Base-by-base conservation (phyloP, 1,140 invertebrate genomes). In the Atopsyche davidsoni region DNA sequence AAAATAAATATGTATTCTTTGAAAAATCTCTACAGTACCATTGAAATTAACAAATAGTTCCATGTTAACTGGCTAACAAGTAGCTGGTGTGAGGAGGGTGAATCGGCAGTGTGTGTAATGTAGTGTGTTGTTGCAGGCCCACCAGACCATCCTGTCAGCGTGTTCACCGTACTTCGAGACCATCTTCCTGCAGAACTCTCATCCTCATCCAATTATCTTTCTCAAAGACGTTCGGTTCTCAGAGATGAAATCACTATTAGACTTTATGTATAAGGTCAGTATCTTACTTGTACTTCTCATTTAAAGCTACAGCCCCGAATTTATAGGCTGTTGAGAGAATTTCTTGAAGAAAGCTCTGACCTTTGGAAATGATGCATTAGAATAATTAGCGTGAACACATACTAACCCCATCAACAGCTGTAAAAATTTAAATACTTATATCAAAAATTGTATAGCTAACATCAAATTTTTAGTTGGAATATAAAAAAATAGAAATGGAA, bases 91-190 rank as follows among this genome's bases (percentile, higher is more conserved):
- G 25, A 28, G n/a, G 25, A n/a, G 6, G n/a, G 7, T 38, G 16
- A n/a, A 16, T 7, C 13, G 16, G 16, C 35, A 38, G 6, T 38
- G 6, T 45, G 14, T 36, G 16, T 46, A 36, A 40, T 53, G 19
- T 44, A n/a, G n/a, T n/a, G n/a, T 46, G 40, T 68, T 67, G 57
- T 72, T 72, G 58, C 64, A 79, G 77, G 91, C 91, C 59, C 92
- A 95, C 74, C 90, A 93, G 74, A 89, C 89, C 47, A 91, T 94
- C 69, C 75, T 95, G 42, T 93, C 91, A 35, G 91, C 92, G 56
- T 94, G 91, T 76, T 93, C 89, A 74, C 88, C 90, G 45, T 95
- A 94, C 76, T 95, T 96, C 73, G 89, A 94, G 78, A 87, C 80
- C 68, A 85, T 96, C 72, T 92, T 96, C 72, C 77, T 92, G 60